Base-by-base conservation (phyloP, 2,888 invertebrate genomes). In the Platerodrilus igneus region DNA sequence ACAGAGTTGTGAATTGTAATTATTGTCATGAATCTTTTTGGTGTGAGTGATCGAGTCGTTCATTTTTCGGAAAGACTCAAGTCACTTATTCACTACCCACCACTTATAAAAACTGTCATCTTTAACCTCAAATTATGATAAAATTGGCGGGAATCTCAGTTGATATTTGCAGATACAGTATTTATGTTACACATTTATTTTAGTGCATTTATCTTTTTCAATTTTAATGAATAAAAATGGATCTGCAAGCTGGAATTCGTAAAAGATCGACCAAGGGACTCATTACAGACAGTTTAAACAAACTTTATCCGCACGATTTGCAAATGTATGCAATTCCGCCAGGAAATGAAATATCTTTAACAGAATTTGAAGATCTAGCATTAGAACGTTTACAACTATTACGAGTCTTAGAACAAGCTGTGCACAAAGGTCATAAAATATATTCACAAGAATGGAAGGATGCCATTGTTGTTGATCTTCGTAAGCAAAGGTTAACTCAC, bases 321-420 rank as follows among this genome's bases (percentile, higher is more conserved):
- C 81, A 82, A 65, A 75, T 95, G 60, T 95, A 93, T 60, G 76
- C 74, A 54, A 58, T 76, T 17, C 84, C 89, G 17, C 95, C 95
- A 4, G 70, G 63, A 17, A 80, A 80, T 45, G 77, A 81, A 39
- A 78, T 94, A 44, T 74, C 79, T 37, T 72, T 95, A 13, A 75
- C 81, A 45, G 91, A 93, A 66, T 93, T 95, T 67, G 90, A 94
- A 72, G 82, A 85, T 28, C 74, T 89, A 51, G 90, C 93, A 2
- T 64, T 90, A 29, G 92, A 94, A 62, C 76, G 93, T 52, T 68
- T 93, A 10, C 82, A 83, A 66, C 76, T 90, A 44, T 66, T 94
- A 27, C 76, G 90, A 52, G 77, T 79, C 39, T 71, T 93, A 29
- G 89, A 91, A 56, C 77, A 83, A 41, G 81, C 85, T 3, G 78